These are phyloP conservation scores for Oryzias javanicus DNA, from an alignment of 2,113 vertebrate genomes.

Conservation along the genomic window DNA sequence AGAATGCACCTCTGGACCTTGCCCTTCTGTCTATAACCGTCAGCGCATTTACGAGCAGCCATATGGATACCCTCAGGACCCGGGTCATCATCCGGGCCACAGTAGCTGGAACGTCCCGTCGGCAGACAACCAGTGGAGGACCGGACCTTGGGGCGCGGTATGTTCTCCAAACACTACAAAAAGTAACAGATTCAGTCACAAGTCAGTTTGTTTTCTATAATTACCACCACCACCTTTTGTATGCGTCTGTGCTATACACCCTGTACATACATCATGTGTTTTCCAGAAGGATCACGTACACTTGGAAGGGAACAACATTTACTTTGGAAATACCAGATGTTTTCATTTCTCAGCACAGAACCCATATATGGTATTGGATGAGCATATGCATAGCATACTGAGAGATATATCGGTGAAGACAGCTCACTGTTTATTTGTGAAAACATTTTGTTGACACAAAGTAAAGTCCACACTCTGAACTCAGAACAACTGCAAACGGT, in stretches of 20 bases:
- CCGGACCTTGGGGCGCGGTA: slow-evolving; percentile 97
- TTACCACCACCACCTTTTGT: too few relatives aligned
- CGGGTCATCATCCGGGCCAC: slow-evolving; percentile 78
- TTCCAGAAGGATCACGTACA: slow-evolving; percentile 1
- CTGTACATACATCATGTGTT: neutral
- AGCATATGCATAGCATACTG: slow-evolving; percentile 4
- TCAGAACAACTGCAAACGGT: slow-evolving; percentile 5
- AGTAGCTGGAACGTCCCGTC: slow-evolving; percentile 78
- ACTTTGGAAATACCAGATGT: slow-evolving; percentile 14
- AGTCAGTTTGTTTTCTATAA: neutral
- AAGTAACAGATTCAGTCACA: neutral
- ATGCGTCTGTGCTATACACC: neutral
- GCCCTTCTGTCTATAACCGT: slow-evolving; percentile 72
- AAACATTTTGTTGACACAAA: neutral
- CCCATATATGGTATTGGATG: slow-evolving; percentile 42
- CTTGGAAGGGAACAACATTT: slow-evolving; percentile 10
- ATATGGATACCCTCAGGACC: slow-evolving; percentile 75
- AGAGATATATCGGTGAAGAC: neutral
- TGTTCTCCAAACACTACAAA: slow-evolving; percentile 47
- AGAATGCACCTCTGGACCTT: slow-evolving; percentile 82
- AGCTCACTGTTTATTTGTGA: neutral
- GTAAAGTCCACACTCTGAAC: neutral
- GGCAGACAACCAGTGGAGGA: slow-evolving; percentile 89
- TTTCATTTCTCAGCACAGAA: slow-evolving; percentile 28
- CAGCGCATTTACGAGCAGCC: slow-evolving; percentile 79